These are phyloP conservation scores for Megathymus violae DNA, from an alignment of 1,140 invertebrate genomes.

Conservation along the genomic window DNA sequence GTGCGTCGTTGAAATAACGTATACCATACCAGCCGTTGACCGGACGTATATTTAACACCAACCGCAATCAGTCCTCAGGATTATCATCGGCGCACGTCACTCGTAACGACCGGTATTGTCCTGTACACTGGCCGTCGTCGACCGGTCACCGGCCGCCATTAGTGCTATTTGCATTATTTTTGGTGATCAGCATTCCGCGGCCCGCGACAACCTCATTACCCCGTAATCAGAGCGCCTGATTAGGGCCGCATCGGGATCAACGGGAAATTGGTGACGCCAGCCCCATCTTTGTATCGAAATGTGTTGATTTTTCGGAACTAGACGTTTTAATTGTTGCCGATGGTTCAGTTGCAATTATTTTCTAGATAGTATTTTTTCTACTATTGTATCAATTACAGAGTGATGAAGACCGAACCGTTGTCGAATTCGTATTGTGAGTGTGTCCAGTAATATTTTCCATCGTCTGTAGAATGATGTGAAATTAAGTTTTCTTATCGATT, in stretches of 20 bases:
- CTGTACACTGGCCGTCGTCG: not conserved
- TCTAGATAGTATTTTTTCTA: no score
- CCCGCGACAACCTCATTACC: constrained; percentile 55
- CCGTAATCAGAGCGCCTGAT: constrained; percentile 69
- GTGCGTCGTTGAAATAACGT: no score
- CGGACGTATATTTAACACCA: no score
- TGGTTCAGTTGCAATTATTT: no score
- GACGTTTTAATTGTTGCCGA: no score
- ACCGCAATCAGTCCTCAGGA: constrained; percentile 22
- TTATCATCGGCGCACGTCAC: constrained; percentile 11
- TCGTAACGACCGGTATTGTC: constrained; percentile 33
- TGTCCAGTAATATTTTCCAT: no score
- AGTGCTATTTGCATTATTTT: constrained; percentile 61
- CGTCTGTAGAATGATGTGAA: no score
- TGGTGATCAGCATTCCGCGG: constrained; percentile 38
- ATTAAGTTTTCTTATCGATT: no score
- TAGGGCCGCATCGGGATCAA: constrained; percentile 61
- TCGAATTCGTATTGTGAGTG: no score
- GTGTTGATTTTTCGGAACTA: not conserved
- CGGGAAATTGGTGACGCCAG: constrained; percentile 44
- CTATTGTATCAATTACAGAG: no score
- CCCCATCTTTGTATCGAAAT: constrained; percentile 21
- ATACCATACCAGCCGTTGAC: no score
- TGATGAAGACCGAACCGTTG: no score
- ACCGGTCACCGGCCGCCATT: constrained; percentile 26